Percentiles rank a stretch among this genome's conserved stretches.
Conservation (phyloP, 2,797 vertebrate genomes). For the Mus minutoides region DNA sequence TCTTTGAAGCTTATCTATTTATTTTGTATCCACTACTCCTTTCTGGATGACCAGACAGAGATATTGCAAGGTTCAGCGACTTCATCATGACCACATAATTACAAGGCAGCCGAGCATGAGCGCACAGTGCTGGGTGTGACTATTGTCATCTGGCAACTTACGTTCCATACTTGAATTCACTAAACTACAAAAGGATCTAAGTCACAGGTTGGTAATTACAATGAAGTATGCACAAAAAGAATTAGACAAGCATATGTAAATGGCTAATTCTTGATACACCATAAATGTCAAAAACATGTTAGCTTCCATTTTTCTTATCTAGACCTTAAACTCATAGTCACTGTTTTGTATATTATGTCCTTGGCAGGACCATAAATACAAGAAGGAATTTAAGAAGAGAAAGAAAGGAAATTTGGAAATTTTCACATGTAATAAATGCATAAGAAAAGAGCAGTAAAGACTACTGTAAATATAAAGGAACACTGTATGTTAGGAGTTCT, state of each 20-base stretch:
- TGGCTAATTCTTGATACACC: neutral
- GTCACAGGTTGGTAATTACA: neutral
- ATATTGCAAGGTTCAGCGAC: neutral
- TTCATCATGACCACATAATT: neutral
- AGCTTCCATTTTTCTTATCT: neutral
- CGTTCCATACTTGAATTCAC: neutral
- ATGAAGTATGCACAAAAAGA: neutral
- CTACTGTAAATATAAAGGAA: neutral
- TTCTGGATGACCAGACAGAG: neutral
- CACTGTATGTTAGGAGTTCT: neutral
- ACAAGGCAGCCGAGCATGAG: neutral
- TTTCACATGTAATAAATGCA: neutral
- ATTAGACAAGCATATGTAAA: neutral
- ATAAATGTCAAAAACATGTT: neutral
- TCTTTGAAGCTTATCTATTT: slow-evolving; percentile 5
- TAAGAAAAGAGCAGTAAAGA: neutral
- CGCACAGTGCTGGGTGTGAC: neutral
- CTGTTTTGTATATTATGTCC: neutral
- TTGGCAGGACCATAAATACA: neutral
- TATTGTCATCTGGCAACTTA: neutral
- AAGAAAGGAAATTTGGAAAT: neutral
- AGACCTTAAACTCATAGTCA: neutral
- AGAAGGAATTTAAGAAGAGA: neutral
- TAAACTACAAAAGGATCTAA: neutral
- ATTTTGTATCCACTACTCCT: neutral